Evolutionary conservation across 1,140 invertebrate genomes (phyloP).

Genomic region (Spodoptera frugiperda): DNA sequence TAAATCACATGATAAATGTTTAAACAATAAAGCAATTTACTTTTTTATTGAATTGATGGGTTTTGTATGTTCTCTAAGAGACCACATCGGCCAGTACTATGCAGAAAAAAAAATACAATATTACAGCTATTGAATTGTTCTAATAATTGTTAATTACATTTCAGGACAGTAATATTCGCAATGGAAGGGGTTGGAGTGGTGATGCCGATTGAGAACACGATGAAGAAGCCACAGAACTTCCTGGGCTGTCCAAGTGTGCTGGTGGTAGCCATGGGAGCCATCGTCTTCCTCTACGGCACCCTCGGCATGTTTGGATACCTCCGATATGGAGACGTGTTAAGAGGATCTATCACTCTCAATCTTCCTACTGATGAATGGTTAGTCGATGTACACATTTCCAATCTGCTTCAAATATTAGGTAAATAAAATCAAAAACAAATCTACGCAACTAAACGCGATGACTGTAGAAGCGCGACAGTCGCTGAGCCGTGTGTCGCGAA

Average conservation of each 20-base stretch:
- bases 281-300: constrained; percentile 90
- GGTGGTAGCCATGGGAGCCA: constrained; percentile 92
- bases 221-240: constrained; percentile 93
- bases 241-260: constrained; percentile 93
- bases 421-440: too few species aligned
- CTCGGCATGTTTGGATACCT: constrained; percentile 95
- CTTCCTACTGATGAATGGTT: constrained; percentile 88
- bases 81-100: too few species aligned
- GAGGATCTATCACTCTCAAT: constrained; percentile 91
- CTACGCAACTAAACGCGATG: too few species aligned
- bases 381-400: constrained; percentile 55
- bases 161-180: constrained; percentile 91
- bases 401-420: neutral
- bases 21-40: too few species aligned
- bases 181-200: constrained; percentile 95
- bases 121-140: too few species aligned
- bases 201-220: constrained; percentile 95
- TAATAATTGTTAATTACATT: constrained; percentile 39
- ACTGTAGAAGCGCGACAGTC: too few species aligned
- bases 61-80: too few species aligned
- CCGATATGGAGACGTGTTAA: constrained; percentile 89
- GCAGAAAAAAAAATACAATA: too few species aligned
- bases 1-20: too few species aligned
- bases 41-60: too few species aligned
- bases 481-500: too few species aligned